Conservation (phyloP, 2,797 vertebrate genomes). For the Rhincodon typus region DNA sequence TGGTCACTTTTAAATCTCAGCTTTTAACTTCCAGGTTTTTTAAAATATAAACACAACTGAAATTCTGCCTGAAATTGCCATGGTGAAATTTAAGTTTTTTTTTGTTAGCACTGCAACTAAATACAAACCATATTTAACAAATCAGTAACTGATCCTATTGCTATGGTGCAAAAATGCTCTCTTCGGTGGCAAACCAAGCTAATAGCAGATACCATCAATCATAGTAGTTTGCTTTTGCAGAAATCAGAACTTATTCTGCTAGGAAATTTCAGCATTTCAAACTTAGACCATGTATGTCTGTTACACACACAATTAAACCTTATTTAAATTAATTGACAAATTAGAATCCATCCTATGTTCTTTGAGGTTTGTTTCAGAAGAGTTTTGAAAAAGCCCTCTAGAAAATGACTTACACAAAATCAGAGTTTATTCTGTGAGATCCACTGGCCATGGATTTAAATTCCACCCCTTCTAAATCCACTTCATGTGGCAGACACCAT, state of each 20-base stretch:
- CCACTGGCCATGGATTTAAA: constrained; percentile 99
- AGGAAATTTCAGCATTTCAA: background rate
- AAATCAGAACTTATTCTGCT: background rate
- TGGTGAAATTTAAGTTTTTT: background rate
- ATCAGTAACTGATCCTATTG: background rate
- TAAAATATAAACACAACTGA: background rate
- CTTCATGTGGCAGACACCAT: constrained; percentile 90
- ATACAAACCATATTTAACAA: background rate
- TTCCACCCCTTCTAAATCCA: constrained; percentile 91
- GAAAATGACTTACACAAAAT: constrained; percentile 79
- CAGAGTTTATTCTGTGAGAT: constrained; percentile 88
- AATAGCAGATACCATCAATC: background rate
- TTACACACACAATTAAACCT: background rate
- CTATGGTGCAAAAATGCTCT: background rate
- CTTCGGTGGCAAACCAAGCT: background rate
- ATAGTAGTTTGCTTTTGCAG: background rate
- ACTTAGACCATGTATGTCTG: background rate
- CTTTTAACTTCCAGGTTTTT: background rate
- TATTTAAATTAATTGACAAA: background rate
- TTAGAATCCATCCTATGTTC: background rate
- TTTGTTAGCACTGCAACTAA: background rate
- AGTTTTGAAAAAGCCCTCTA: background rate
- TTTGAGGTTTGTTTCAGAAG: background rate
- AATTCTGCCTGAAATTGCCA: background rate
- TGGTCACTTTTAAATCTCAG: background rate